These are phyloP conservation scores for Saccostrea cuccullata DNA, from an alignment of 1,140 invertebrate species.

Conservation along the genomic window DNA sequence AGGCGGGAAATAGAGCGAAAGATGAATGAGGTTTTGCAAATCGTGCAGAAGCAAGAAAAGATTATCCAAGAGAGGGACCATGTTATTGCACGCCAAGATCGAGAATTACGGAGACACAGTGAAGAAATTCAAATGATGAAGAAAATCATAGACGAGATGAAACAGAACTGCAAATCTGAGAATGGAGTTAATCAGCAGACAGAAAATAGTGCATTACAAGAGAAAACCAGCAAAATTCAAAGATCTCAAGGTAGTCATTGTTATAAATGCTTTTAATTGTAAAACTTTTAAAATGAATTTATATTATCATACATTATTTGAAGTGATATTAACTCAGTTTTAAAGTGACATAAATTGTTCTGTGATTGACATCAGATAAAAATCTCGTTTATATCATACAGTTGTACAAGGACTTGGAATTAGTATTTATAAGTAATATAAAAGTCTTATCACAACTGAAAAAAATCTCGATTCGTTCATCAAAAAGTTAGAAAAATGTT, in stretches of 20 bases:
- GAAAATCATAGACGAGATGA: not conserved
- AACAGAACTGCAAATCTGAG: not conserved
- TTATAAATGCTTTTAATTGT: too few relatives aligned
- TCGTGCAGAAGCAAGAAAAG: not conserved
- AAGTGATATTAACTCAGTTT: too few relatives aligned
- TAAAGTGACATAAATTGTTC: too few relatives aligned
- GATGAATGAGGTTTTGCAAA: not conserved
- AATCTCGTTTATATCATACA: too few relatives aligned
- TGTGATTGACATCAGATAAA: too few relatives aligned
- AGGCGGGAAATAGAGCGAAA: not conserved
- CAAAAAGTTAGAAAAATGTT: too few relatives aligned
- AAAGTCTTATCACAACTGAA: too few relatives aligned
- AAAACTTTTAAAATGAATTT: too few relatives aligned
- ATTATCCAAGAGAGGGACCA: not conserved
- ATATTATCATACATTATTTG: too few relatives aligned
- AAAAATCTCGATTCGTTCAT: too few relatives aligned
- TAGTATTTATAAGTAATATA: too few relatives aligned
- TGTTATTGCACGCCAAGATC: not conserved
- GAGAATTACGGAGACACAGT: not conserved
- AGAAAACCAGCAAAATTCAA: not conserved
- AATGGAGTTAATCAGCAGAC: not conserved
- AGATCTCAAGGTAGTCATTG: not conserved
- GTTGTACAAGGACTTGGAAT: too few relatives aligned
- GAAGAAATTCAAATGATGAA: not conserved
- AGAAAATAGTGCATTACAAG: not conserved